Evolutionary conservation across 2,797 vertebrate species (phyloP).

Genomic region (Mormyrus proboscirostris): DNA sequence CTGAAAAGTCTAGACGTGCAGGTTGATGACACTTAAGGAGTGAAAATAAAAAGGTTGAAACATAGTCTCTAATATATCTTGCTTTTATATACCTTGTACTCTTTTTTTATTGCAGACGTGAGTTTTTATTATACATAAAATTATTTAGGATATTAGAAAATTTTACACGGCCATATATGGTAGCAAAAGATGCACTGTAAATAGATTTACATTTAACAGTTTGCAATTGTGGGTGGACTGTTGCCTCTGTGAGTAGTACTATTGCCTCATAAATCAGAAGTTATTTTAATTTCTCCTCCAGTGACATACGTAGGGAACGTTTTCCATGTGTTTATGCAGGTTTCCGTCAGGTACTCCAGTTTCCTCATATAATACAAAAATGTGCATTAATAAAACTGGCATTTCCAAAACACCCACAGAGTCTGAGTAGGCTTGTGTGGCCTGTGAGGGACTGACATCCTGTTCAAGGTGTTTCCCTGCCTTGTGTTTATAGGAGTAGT

Average conservation of each 20-base stretch:
- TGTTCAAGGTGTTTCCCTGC: constrained; percentile 1
- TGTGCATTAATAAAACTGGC: neutral
- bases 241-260: neutral
- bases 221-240: neutral
- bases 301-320: neutral
- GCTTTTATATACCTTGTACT: neutral
- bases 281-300: neutral
- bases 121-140: neutral
- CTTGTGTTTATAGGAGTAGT: neutral
- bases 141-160: neutral
- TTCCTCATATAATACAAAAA: neutral
- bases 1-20: neutral
- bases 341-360: neutral
- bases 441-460: neutral
- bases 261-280: neutral
- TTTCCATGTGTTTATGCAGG: neutral
- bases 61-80: neutral
- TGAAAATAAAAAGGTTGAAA: neutral
- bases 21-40: neutral
- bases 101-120: neutral
- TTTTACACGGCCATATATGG: neutral
- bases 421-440: neutral
- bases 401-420: neutral
- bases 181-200: neutral
- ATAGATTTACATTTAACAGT: neutral